Base-by-base conservation (phyloP, 1,140 invertebrate species). In the Cryptotermes secundus region DNA sequence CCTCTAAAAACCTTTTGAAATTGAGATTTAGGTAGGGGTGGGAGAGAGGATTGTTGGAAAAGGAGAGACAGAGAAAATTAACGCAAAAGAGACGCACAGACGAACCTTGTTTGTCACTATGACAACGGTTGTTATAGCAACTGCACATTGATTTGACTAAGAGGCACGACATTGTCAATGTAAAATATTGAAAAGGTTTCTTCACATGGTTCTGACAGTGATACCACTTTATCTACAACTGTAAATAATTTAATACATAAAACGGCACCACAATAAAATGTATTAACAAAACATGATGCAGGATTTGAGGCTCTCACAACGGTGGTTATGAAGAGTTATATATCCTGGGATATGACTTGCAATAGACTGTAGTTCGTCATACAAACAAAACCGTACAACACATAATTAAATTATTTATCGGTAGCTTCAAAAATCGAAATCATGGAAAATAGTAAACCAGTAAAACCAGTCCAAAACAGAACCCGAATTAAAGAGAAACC, bases 101-200 rank as follows among this genome's bases (percentile, higher is more conserved):
- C 31, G 65, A 84, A 84, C 83, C 83, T 84, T 84, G 83, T 84
- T 84, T 84, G 83, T 80, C 45, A 72, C 83, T 72, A 84, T 42
- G 83, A 79, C 19, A 80, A 84, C 83, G 31, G 83, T 80, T 84
- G 72, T n/a, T 79, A 84, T 72, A 45, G 38, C 72, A 79, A 84
- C 83, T 38, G 35, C 34, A 42, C 83, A 84, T 84, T 84, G 83
- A 84, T 84, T 84, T 72, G 45, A 72, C 79, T 49, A n/a, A 26
- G 42, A 82, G 59, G 26, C 81, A 7, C 42, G 34, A 24, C 81
- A 82, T 82, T 82, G 81, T 82, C 81, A 45, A 34, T 49, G 36
- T 42, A 38, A 26, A 72, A 72, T 72, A 72, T 72, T 1, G 59
- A n/a, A 72, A 72, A 72, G 59, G 9, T 14, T 14, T 72, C 59